Conservation (phyloP, 1,140 invertebrate genomes). For the Neotoxoptera formosana region DNA sequence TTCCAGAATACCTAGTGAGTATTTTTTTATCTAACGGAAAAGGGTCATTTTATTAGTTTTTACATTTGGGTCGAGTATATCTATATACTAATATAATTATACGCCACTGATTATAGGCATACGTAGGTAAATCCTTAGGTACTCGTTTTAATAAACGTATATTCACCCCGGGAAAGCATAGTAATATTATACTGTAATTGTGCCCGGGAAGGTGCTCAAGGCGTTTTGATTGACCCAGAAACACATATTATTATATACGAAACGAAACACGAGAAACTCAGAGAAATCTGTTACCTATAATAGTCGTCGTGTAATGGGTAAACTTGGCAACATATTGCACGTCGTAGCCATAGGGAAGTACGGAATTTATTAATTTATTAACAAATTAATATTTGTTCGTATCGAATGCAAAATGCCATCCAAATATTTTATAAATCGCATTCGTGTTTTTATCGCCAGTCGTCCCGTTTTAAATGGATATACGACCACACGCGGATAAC, state of each 20-base stretch:
- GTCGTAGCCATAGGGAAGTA: not conserved
- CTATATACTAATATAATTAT: too few species aligned
- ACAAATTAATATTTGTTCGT: too few species aligned
- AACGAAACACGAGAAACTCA: not conserved
- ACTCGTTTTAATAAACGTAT: too few species aligned
- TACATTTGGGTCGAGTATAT: not conserved
- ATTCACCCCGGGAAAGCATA: too few species aligned
- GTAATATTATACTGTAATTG: too few species aligned
- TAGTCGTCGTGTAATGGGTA: not conserved
- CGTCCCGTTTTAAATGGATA: not conserved
- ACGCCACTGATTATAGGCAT: too few species aligned
- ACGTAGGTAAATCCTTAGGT: too few species aligned
- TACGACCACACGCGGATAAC: not conserved
- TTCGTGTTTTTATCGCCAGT: not conserved
- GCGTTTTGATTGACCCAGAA: not conserved
- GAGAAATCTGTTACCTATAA: not conserved
- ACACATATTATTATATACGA: not conserved
- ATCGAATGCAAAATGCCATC: not conserved
- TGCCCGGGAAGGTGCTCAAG: not conserved
- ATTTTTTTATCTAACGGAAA: not conserved
- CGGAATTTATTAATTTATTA: not conserved
- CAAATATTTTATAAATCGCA: not conserved
- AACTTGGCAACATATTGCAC: not conserved
- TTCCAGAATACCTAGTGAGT: not conserved
- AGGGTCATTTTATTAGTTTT: not conserved